Evolutionary conservation across 2,797 vertebrate species (phyloP).

Genomic region (Cyprinodon diabolis): DNA sequence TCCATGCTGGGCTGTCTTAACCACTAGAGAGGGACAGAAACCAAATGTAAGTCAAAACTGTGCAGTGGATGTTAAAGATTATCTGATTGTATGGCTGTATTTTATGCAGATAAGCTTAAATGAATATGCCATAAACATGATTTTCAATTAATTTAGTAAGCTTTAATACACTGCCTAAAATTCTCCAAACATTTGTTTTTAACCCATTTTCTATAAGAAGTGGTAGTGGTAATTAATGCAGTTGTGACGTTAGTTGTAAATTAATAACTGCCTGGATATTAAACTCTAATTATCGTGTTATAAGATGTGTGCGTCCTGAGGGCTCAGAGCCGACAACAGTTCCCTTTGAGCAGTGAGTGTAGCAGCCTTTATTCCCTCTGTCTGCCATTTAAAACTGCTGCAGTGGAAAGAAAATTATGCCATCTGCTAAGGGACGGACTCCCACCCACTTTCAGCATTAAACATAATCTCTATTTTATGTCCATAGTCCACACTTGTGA

Average conservation of each 20-base stretch:
- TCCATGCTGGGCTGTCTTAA: conserved; percentile 17
- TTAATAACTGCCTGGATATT: conserved; percentile 50
- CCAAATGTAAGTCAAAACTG: conserved; percentile 18
- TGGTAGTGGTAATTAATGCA: conserved; percentile 16
- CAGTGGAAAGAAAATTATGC: conserved; percentile 45
- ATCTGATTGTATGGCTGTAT: conserved; percentile 2
- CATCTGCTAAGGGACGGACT: conserved; percentile 50
- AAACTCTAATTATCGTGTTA: conserved; percentile 54
- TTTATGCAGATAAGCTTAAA: not conserved
- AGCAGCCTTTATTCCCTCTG: conserved; percentile 20
- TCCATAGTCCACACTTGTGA: conserved; percentile 53
- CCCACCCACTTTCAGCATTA: conserved; percentile 42
- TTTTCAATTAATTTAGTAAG: conserved; percentile 6
- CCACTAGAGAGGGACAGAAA: conserved; percentile 16
- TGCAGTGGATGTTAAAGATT: conserved; percentile 6
- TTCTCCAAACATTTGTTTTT: not conserved
- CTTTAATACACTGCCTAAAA: conserved; percentile 16
- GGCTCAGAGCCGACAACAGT: conserved; percentile 4
- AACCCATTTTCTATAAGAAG: not conserved
- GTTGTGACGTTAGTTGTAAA: conserved; percentile 41
- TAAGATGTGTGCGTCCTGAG: conserved; percentile 38
- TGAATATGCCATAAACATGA: not conserved
- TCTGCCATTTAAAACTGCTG: conserved; percentile 50
- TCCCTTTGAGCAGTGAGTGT: conserved; percentile 38
- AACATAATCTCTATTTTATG: conserved; percentile 54